Conservation (phyloP, 2,797 vertebrate species). For the Anableps anableps region DNA sequence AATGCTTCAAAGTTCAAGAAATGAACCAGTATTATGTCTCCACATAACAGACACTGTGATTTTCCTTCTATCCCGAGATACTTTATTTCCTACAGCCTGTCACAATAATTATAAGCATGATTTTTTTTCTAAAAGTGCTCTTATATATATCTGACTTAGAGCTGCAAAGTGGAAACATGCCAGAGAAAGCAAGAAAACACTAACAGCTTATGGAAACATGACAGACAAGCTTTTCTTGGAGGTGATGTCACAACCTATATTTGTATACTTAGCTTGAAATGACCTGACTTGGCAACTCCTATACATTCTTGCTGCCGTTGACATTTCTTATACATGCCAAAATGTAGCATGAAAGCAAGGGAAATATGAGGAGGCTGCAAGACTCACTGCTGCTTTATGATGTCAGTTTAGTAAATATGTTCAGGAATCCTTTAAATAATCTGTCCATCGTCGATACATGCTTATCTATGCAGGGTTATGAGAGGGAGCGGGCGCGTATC, state of each 20-base stretch:
- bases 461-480: too few species aligned
- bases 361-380: background rate
- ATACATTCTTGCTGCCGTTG: background rate
- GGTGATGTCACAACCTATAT: background rate
- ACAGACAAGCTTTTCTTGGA: slow-evolving; percentile 2
- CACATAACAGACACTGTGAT: background rate
- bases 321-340: background rate
- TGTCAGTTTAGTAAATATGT: slow-evolving; percentile 1
- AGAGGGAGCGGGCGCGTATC: too few species aligned
- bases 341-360: background rate
- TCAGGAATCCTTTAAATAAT: background rate
- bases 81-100: background rate
- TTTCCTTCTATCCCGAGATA: background rate
- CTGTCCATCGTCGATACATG: background rate
- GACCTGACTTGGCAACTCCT: background rate
- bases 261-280: background rate
- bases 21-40: background rate
- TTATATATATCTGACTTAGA: background rate
- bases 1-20: background rate
- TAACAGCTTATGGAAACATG: background rate
- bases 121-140: background rate
- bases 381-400: background rate
- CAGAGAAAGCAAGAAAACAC: background rate
- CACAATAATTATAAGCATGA: background rate
- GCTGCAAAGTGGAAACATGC: background rate